Conservation (phyloP, 1,140 invertebrate species). For the Bombus vancouverensis region DNA sequence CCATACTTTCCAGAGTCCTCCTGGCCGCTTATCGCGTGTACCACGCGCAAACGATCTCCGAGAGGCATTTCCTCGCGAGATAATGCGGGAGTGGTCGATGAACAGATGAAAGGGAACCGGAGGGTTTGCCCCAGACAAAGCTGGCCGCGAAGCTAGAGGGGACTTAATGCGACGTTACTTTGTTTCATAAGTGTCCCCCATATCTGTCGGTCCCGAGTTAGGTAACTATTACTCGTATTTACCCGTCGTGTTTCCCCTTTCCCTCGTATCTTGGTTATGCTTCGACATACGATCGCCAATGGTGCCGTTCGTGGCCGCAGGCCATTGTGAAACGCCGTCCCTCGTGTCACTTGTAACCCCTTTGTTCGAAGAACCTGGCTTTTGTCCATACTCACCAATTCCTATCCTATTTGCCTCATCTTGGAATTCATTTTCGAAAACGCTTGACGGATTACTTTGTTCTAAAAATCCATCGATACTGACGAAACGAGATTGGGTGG, state of each 20-base stretch:
- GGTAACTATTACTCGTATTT: conserved; percentile 39
- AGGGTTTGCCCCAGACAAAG: conserved; percentile 26
- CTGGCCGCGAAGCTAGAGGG: conserved; percentile 21
- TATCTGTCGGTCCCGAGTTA: conserved; percentile 8
- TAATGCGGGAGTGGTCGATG: conserved; percentile 36
- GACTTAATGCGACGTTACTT: conserved; percentile 66
- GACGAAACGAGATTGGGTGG: not conserved
- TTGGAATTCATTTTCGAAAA: not conserved
- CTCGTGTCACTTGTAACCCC: conserved; percentile 24
- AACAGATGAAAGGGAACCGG: conserved; percentile 47
- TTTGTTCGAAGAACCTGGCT: conserved; percentile 23
- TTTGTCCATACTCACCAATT: not conserved
- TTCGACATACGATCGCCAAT: conserved; percentile 16
- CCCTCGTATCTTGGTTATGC: conserved; percentile 30
- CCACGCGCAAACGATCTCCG: conserved; percentile 11
- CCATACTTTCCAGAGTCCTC: not conserved
- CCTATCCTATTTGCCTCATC: not conserved
- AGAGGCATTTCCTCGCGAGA: conserved; percentile 25
- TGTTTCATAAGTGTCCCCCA: conserved; percentile 64
- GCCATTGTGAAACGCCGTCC: conserved; percentile 9
- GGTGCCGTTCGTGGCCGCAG: conserved; percentile 13
- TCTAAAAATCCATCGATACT: not conserved
- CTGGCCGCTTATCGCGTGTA: conserved; percentile 8
- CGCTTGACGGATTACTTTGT: not conserved
- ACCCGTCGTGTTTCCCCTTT: not conserved